Conservation (phyloP, 2,888 invertebrate species). For the Euproctis similis region DNA sequence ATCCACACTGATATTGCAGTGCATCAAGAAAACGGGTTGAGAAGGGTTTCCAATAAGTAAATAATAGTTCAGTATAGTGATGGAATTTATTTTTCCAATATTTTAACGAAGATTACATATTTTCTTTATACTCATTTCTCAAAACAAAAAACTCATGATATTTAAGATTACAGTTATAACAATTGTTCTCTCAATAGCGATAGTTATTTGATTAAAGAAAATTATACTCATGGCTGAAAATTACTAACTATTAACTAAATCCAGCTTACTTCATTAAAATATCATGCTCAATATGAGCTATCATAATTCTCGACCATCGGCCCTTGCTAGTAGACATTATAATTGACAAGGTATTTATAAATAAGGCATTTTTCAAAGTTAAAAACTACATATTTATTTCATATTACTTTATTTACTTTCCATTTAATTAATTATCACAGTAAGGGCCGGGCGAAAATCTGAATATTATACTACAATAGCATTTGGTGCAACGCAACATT, state of each 20-base stretch:
- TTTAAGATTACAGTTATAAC: slow-evolving; percentile 51
- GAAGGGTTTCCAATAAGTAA: slow-evolving; percentile 33
- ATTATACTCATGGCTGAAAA: slow-evolving; percentile 59
- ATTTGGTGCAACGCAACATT: slow-evolving; percentile 64
- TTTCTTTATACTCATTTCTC: no score
- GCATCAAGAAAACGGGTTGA: no score
- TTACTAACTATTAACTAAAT: slow-evolving; percentile 57
- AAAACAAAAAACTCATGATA: slow-evolving; percentile 48
- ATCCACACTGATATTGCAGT: no score
- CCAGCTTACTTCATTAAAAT: slow-evolving; percentile 58
- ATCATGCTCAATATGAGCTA: slow-evolving; percentile 74
- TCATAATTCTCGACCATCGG: slow-evolving; percentile 61
- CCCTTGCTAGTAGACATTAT: slow-evolving; percentile 50
- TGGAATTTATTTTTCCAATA: slow-evolving; percentile 68
- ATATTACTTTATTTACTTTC: slow-evolving; percentile 43
- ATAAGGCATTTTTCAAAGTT: slow-evolving; percentile 43
- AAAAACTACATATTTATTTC: slow-evolving; percentile 44
- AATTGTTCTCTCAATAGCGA: slow-evolving; percentile 44
- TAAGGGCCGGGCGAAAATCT: slow-evolving; percentile 73
- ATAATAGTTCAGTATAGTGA: slow-evolving; percentile 45
- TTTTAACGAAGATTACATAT: slow-evolving; percentile 62
- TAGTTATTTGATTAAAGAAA: slow-evolving; percentile 51
- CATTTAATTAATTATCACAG: slow-evolving; percentile 60
- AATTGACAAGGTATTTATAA: slow-evolving; percentile 58
- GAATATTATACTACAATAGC: slow-evolving; percentile 67